Evolutionary conservation across 2,888 invertebrate genomes (phyloP).

Genomic region (Ditula angustiorana): DNA sequence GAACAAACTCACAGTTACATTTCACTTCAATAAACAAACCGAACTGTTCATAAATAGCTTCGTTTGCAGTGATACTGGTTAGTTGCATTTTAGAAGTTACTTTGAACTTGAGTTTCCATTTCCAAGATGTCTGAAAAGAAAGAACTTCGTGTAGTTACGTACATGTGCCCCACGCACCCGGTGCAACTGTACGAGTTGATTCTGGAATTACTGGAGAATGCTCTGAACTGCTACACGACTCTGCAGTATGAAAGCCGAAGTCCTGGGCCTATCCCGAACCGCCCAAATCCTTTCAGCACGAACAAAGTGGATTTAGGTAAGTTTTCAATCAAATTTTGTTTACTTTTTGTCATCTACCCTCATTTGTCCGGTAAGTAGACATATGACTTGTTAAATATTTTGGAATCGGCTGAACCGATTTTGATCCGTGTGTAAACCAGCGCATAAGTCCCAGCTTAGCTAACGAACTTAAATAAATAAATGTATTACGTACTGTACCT

Average conservation of each 20-base stretch:
- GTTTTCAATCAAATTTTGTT: constrained; percentile 39
- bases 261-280: constrained; percentile 77
- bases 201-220: constrained; percentile 82
- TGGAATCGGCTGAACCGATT: too few relatives aligned
- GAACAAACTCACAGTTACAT: constrained; percentile 35
- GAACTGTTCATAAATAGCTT: constrained; percentile 30
- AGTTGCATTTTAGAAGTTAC: constrained; percentile 19
- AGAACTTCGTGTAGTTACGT: constrained; percentile 84
- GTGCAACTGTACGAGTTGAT: constrained; percentile 86
- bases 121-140: constrained; percentile 68
- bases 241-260: constrained; percentile 86
- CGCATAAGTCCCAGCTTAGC: too few relatives aligned
- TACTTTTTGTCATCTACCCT: constrained; percentile 12
- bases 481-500: too few relatives aligned
- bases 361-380: too few relatives aligned
- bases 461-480: too few relatives aligned
- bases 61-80: constrained; percentile 13
- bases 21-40: constrained; percentile 36
- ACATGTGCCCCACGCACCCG: constrained; percentile 87
- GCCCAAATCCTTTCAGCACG: constrained; percentile 83
- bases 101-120: constrained; percentile 1
- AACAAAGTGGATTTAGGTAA: constrained; percentile 86
- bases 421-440: too few relatives aligned
- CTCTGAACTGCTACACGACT: constrained; percentile 75
- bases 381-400: too few relatives aligned